Base-by-base conservation (phyloP, 2,888 invertebrate species). In the Tuta absoluta region DNA sequence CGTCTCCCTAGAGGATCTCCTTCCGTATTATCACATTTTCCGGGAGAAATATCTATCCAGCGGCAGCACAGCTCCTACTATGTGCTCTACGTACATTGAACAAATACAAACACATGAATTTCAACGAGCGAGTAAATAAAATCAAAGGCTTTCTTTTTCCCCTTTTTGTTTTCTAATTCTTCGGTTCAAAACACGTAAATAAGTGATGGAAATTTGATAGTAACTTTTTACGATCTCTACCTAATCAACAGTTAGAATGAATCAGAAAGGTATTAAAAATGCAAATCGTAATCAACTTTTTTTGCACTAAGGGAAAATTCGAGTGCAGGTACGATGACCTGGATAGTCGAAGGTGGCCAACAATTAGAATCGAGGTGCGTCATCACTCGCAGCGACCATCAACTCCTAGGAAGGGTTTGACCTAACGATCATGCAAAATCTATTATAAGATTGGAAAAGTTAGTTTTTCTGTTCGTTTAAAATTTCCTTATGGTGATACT, bases 241-340 rank as follows among this genome's bases (percentile, higher is more conserved):
- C 75, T 78, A 80, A 80, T 81, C 76, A 75, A 72, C 70, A 74
- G 71, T 79, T 75, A 78, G 80, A 80, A 80, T 77, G 80, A 81
- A 85, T 79, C 77, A 77, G 70, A 64, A 63, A 48, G 59, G 67
- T 78, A 79, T 87, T 76, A 86, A 89, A 85, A 83, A 87, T 90
- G 82, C 79, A 87, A 82, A 81, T 79, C 72, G 77, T 75, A 79
- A 78, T 75, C 75, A 74, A 75, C 71, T 12, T 62, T 63, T 78
- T 81, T 82, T 76, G 76, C 72, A 75, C 79, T 82, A 73, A 75
- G 71, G 77, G 74, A 79, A 77, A 82, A 84, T 82, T 80, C 73
- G 77, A 81, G 82, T 85, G 86, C 84, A 86, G 83, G 86, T 84
- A 86, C 86, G 84, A 89, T 88, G 88, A 87, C 88, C 88, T 87